A percentile compares a stretch with the other conserved stretches of the same genome.
Conservation (phyloP, 1,140 invertebrate species). For the Goniozus legneri region DNA sequence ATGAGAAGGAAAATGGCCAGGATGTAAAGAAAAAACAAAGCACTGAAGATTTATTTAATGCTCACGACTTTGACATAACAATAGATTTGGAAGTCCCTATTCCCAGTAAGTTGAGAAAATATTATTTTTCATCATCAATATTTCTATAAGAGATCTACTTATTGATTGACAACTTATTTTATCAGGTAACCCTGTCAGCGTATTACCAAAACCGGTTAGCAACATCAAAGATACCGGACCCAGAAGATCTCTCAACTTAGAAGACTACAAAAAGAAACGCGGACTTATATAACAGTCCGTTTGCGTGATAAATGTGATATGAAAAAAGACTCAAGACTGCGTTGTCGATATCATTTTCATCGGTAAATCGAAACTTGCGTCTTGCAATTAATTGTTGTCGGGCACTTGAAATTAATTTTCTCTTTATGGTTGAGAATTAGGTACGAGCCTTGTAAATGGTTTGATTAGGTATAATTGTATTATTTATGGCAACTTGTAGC, state of each 20-base stretch:
- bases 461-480: too few species aligned
- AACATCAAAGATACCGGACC: slow-evolving; percentile 78
- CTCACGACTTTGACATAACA: slow-evolving; percentile 96
- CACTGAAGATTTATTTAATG: slow-evolving; percentile 78
- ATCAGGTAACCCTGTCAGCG: slow-evolving; percentile 66
- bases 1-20: slow-evolving; percentile 41
- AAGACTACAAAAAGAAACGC: slow-evolving; percentile 95
- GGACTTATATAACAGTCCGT: slow-evolving; percentile 75
- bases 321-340: slow-evolving; percentile 11
- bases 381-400: too few species aligned
- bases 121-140: background rate
- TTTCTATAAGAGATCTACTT: background rate
- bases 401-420: too few species aligned
- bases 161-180: too few species aligned
- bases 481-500: too few species aligned
- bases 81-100: slow-evolving; percentile 86
- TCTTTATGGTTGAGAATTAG: too few species aligned
- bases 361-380: slow-evolving; percentile 4
- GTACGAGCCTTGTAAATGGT: too few species aligned
- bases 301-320: slow-evolving; percentile 8
- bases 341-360: slow-evolving; percentile 8
- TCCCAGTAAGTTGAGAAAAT: slow-evolving; percentile 61
- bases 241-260: slow-evolving; percentile 85
- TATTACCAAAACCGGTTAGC: slow-evolving; percentile 70
- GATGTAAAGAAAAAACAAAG: slow-evolving; percentile 51